These are phyloP conservation scores for Loriculus beryllinus DNA, from an alignment of 2,797 vertebrate species.

Conservation along the genomic window DNA sequence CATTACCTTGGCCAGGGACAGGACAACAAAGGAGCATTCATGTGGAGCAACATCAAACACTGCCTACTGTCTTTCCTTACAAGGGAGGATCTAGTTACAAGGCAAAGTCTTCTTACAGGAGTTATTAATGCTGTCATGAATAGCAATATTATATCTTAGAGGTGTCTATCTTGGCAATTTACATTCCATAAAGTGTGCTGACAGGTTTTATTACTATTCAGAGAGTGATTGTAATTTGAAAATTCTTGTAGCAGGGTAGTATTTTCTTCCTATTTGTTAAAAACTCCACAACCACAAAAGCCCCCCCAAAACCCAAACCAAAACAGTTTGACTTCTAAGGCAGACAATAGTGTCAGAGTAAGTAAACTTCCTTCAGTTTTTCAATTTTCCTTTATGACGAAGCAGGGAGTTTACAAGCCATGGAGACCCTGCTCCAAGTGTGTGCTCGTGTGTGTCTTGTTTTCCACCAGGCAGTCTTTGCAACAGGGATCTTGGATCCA, in stretches of 20 bases:
- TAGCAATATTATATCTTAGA: not conserved
- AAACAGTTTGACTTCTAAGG: not conserved
- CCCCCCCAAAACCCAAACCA: not conserved
- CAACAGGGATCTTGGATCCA: not conserved
- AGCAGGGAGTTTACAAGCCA: not conserved
- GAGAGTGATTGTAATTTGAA: not conserved
- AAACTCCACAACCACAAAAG: not conserved
- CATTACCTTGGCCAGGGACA: not conserved
- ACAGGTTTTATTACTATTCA: not conserved
- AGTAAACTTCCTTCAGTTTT: not conserved
- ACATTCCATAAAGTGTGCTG: not conserved
- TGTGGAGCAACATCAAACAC: not conserved
- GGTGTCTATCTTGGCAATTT: not conserved
- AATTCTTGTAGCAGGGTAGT: not conserved
- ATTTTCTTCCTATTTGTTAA: not conserved
- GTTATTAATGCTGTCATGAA: not conserved
- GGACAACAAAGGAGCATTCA: not conserved
- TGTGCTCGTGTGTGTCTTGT: fast-evolving
- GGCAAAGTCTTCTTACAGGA: not conserved
- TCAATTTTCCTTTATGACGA: not conserved
- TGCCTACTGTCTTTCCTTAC: not conserved
- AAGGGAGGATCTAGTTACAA: not conserved
- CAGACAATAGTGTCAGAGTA: not conserved
- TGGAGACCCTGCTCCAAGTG: not conserved
- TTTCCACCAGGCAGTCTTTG: not conserved